These are phyloP conservation scores for Sitobion miscanthi DNA, from an alignment of 1,140 invertebrate genomes.

Conservation along the genomic window DNA sequence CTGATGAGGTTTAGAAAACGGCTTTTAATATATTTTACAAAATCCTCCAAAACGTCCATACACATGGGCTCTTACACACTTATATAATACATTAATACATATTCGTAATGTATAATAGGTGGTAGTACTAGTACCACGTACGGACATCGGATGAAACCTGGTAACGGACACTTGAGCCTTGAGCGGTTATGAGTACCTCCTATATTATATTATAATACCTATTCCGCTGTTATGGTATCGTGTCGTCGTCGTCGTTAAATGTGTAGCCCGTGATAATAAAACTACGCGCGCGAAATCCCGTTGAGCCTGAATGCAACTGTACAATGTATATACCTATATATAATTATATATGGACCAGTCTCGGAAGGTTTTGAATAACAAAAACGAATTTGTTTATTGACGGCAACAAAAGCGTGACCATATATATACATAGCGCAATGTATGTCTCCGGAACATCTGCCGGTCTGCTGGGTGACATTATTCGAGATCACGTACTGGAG, in stretches of 20 bases:
- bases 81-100: not conserved
- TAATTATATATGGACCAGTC: not conserved
- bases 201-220: not conserved
- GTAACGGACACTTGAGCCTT: not conserved
- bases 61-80: no score
- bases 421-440: not conserved
- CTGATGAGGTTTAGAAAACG: no score
- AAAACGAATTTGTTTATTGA: slow-evolving; percentile 48
- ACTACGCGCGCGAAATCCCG: not conserved
- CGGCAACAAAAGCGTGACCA: slow-evolving; percentile 33
- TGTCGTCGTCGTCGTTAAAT: not conserved
- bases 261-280: not conserved
- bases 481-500: slow-evolving; percentile 44
- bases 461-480: slow-evolving; percentile 2
- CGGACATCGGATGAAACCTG: not conserved
- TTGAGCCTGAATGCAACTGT: not conserved
- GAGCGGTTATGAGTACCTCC: not conserved
- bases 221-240: not conserved
- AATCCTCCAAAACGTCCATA: no score
- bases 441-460: slow-evolving; percentile 18
- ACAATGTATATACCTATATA: not conserved
- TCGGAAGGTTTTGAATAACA: slow-evolving; percentile 48
- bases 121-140: not conserved
- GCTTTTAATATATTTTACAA: no score
- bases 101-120: no score